Conservation (phyloP, 2,888 invertebrate genomes). For the Apotomis betuletana region DNA sequence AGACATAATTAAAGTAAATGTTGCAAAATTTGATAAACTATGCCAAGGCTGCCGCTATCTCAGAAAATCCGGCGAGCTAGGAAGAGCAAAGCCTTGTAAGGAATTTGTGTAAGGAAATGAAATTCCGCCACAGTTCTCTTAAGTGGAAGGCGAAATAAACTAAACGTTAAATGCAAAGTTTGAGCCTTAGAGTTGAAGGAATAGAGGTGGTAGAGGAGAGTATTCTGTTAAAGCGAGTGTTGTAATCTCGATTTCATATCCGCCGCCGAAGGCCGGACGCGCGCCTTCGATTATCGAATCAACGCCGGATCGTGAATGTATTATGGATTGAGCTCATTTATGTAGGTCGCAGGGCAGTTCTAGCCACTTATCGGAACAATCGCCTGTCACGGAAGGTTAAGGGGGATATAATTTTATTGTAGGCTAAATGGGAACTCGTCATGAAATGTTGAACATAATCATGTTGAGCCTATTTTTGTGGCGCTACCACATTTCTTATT, state of each 20-base stretch:
- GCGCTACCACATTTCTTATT: no score
- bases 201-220: conserved; percentile 6
- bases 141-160: conserved; percentile 10
- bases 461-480: background rate
- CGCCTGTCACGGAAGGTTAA: conserved; percentile 18
- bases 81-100: conserved; percentile 27
- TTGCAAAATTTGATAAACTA: conserved; percentile 2
- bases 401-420: conserved; percentile 16
- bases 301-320: background rate
- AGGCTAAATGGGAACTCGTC: background rate
- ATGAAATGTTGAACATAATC: conserved; percentile 1
- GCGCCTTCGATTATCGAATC: conserved; percentile 36
- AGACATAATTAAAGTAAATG: conserved; percentile 6
- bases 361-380: background rate
- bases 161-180: background rate
- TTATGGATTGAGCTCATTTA: conserved; percentile 17
- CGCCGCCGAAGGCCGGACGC: conserved; percentile 32
- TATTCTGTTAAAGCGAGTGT: background rate
- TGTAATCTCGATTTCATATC: conserved; percentile 43
- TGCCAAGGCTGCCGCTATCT: conserved; percentile 28
- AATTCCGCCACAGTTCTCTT: conserved; percentile 10
- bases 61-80: conserved; percentile 7
- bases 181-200: background rate
- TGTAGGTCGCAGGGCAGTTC: background rate
- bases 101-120: conserved; percentile 36